These are phyloP conservation scores for Stomatorhinus walkeri DNA, from an alignment of 2,797 vertebrate species.

Conservation along the genomic window DNA sequence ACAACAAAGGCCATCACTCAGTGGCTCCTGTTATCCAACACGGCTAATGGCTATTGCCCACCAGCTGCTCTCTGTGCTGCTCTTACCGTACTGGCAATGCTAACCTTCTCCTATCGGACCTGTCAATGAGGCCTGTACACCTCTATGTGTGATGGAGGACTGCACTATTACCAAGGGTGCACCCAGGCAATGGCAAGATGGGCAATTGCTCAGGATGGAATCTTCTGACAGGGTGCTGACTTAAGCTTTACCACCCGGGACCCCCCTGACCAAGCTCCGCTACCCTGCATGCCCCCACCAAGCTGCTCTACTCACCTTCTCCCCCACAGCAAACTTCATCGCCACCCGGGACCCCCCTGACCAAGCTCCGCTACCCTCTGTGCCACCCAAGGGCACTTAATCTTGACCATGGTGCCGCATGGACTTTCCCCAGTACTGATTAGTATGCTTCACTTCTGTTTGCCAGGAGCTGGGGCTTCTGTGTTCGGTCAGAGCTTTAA, in stretches of 20 bases:
- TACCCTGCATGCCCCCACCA: not conserved
- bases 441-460: not conserved
- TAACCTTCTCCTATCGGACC: not conserved
- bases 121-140: not conserved
- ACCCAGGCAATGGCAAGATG: not conserved
- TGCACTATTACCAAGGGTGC: not conserved
- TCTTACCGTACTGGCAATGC: not conserved
- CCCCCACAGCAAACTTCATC: no score
- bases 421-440: not conserved
- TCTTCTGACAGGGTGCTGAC: not conserved
- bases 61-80: not conserved
- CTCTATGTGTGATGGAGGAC: not conserved
- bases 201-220: not conserved
- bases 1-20: not conserved
- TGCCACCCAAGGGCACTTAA: not conserved
- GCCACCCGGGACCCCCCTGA: not conserved
- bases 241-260: not conserved
- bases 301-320: no score
- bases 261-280: not conserved
- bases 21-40: not conserved
- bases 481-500: not conserved
- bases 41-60: not conserved
- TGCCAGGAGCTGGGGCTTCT: not conserved
- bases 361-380: not conserved
- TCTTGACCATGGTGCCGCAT: not conserved